phyloP scores from a whole-genome alignment of 2,888 invertebrate genomes.

The Adelphocoris suturalis region DNA sequence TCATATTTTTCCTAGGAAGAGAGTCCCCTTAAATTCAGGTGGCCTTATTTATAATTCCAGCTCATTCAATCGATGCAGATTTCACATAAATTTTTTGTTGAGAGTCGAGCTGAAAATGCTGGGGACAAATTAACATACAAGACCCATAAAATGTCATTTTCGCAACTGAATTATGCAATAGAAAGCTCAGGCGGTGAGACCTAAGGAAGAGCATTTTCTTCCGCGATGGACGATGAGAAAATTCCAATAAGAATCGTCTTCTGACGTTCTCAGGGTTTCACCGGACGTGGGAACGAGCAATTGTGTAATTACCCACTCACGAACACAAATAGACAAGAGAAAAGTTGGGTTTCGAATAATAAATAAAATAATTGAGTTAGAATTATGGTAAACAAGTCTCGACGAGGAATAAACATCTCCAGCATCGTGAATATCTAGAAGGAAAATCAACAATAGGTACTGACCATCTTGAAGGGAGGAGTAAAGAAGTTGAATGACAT shows the following conservation, averaged over 20 bases:
- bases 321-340: neutral
- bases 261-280: constrained; percentile 11
- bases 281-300: constrained; percentile 17
- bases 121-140: no score
- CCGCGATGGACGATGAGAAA: constrained; percentile 1
- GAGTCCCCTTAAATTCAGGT: no score
- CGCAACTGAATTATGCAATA: neutral
- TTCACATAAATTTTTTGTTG: no score
- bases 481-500: no score
- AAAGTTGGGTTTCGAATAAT: constrained; percentile 9
- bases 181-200: constrained; percentile 2
- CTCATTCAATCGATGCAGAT: no score
- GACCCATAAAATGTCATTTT: no score
- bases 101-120: no score
- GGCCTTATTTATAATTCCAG: no score
- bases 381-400: neutral
- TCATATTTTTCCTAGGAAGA: no score
- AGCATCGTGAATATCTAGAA: no score
- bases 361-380: constrained; percentile 48
- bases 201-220: neutral
- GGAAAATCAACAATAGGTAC: no score
- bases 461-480: no score
- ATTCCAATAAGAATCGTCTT: neutral
- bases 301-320: constrained; percentile 27
- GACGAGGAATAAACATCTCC: neutral